These are phyloP conservation scores for Karalla daura DNA, from an alignment of 2,797 vertebrate species.

Conservation along the genomic window DNA sequence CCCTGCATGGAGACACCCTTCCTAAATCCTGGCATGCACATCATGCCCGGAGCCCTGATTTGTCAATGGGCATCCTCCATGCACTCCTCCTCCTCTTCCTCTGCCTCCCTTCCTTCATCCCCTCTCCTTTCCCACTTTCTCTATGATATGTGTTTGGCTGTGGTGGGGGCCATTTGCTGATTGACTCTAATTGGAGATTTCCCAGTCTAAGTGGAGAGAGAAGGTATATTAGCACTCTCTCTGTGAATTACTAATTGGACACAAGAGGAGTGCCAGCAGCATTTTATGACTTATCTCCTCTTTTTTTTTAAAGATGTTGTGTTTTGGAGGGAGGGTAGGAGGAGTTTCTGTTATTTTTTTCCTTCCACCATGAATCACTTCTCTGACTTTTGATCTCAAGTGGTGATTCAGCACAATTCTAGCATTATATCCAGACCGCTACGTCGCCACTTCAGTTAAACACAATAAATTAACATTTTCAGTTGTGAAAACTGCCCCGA, in stretches of 20 bases:
- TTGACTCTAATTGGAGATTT: slow-evolving; percentile 98
- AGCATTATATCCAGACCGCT: slow-evolving; percentile 26
- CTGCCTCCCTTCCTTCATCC: slow-evolving; percentile 44
- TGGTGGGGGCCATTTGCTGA: slow-evolving; percentile 89
- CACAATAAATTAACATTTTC: slow-evolving; percentile 51
- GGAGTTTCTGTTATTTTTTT: slow-evolving; percentile 15
- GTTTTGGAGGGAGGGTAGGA: slow-evolving; percentile 17
- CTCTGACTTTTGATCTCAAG: slow-evolving; percentile 25
- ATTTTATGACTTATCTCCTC: slow-evolving; percentile 71
- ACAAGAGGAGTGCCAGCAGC: slow-evolving; percentile 88
- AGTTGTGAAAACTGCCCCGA: slow-evolving; percentile 31
- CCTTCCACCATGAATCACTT: slow-evolving; percentile 28
- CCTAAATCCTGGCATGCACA: slow-evolving; percentile 51
- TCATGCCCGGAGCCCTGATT: slow-evolving; percentile 55
- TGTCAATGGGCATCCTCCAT: slow-evolving; percentile 35
- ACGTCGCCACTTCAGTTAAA: slow-evolving; percentile 16
- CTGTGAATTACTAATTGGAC: slow-evolving; percentile 95
- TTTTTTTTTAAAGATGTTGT: slow-evolving; percentile 52
- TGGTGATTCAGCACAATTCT: slow-evolving; percentile 27
- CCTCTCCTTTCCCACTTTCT: slow-evolving; percentile 60
- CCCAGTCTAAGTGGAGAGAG: slow-evolving; percentile 91
- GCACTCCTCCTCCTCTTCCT: slow-evolving; percentile 27
- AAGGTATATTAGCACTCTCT: slow-evolving; percentile 90
- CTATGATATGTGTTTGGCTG: slow-evolving; percentile 78
- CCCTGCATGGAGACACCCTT: slow-evolving; percentile 48